Base-by-base conservation (phyloP, 2,888 invertebrate species). In the Bugula neritina region DNA sequence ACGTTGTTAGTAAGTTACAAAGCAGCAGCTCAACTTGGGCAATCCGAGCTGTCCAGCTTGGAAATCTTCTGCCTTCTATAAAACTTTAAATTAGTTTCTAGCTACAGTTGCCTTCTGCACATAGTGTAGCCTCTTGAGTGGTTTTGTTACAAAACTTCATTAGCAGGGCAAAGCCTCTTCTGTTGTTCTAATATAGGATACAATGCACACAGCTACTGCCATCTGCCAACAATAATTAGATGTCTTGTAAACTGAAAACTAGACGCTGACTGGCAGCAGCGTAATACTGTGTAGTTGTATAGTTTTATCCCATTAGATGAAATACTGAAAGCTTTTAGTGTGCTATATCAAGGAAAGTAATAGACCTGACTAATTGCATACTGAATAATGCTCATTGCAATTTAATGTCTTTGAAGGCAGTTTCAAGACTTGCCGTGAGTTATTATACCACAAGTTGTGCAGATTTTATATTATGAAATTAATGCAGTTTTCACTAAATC, bases 211-310 rank as follows among this genome's bases (percentile, higher is more conserved):
- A 63, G 63, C 34, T 63, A 5, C 1, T 13, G 31, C 63, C 63
- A 63, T 63, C 63, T 63, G 63, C 63, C 13, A 29, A 31, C 63
- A 31, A 63, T 63, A 63, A 63, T 63, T 63, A 63, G 34, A 29
- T 63, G 63, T 63, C 63, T 63, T 63, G 27, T 31, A 21, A 31
- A 13, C n/a, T n/a, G n/a, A n/a, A n/a, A n/a, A n/a, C n/a, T n/a
- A n/a, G n/a, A n/a, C n/a, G n/a, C n/a, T n/a, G n/a, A n/a, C n/a
- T n/a, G n/a, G n/a, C n/a, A n/a, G n/a, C n/a, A n/a, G n/a, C n/a
- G n/a, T n/a, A n/a, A n/a, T n/a, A n/a, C n/a, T n/a, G n/a, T 63
- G 31, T 63, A 13, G 25, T 13, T 25, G 29, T 27, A 27, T 10
- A 10, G 5, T 63, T 31, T 63, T 27, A 63, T 63, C 63, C 63